phyloP scores from a whole-genome alignment of 2,888 invertebrate genomes.

The Nomada hirtipes region DNA sequence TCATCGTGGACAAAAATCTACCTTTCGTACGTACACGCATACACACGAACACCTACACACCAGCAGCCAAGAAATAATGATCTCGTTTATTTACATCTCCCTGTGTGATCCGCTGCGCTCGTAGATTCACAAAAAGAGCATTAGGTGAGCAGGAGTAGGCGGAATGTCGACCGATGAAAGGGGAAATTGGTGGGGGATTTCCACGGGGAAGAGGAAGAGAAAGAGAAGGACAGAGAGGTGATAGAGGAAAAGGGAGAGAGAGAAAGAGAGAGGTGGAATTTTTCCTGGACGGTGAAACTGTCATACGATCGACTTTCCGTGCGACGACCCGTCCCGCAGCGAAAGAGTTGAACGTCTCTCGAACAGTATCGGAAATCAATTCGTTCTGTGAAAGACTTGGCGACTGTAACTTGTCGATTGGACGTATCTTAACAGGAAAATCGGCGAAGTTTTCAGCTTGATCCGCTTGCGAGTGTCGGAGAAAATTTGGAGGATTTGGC shows the following conservation, averaged over 20 bases:
- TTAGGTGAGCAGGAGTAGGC: constrained; percentile 35
- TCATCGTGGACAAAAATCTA: no score
- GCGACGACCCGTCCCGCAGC: constrained; percentile 60
- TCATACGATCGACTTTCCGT: constrained; percentile 70
- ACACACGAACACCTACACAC: not conserved
- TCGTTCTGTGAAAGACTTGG: not conserved
- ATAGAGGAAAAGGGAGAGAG: not conserved
- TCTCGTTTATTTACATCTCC: constrained; percentile 43
- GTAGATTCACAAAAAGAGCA: constrained; percentile 37
- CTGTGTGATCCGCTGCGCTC: not conserved
- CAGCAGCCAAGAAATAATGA: constrained; percentile 10
- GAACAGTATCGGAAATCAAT: constrained; percentile 13
- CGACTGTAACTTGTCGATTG: not conserved
- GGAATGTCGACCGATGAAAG: constrained; percentile 47
- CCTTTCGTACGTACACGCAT: not conserved
- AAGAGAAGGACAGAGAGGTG: no score
- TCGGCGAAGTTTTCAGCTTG: no score
- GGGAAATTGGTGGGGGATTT: constrained; percentile 47
- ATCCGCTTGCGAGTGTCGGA: not conserved
- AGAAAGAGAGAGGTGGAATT: constrained; percentile 56
- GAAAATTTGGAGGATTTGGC: not conserved
- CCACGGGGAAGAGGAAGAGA: not conserved
- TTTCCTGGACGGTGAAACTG: constrained; percentile 67
- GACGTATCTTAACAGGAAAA: not conserved
- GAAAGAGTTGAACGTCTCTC: constrained; percentile 19